Evolutionary conservation across 2,797 vertebrate genomes (phyloP), one percentile per base, ranked within the genome.

Genomic region (Sciurus carolinensis): DNA sequence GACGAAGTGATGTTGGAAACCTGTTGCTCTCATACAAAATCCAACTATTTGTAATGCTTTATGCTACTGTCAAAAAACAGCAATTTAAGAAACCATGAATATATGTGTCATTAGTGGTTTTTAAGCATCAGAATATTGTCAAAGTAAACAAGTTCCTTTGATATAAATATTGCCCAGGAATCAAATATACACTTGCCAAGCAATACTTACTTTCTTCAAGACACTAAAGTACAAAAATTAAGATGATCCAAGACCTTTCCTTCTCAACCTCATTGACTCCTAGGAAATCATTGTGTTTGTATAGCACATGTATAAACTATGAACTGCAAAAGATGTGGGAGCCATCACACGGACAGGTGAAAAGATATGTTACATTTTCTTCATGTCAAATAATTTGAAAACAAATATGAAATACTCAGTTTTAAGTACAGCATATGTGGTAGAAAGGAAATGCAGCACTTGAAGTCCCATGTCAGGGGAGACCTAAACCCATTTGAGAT

Each of bases 101-200:
- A 87, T 59, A 52, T 0, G 7, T 85, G 15, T 95, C 52, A 39
- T 67, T 47, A 14, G 67, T 62, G 50, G 9, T 50, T 92, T 94
- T 84, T 76, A 75, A 93, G 87, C 81, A 89, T 93, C 52, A 62
- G n/a, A 93, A 59, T 66, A 47, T 52, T 11, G 18, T 67, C 66
- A 85, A 85, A 87, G 93, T 36, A 90, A 95, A 84, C 57, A 87
- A 14, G 30, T 28, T 47, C 57, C 54, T 87, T 80, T 91, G 83
- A 75, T 54, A 66, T 47, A 44, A 33, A 57, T 62, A 73, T 90
- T 83, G 92, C 79, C 64, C 0, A 0, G 62, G 36, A 5, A 90
- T 93, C 54, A 92, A 90, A 64, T 67, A 36, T 50, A 24, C 47
- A 64, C 33, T 84, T 9, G 84, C 52, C 42, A 59, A 52, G 44